Evolutionary conservation across 2,797 vertebrate genomes (phyloP).

Genomic region (Pseudomugil gertrudae): DNA sequence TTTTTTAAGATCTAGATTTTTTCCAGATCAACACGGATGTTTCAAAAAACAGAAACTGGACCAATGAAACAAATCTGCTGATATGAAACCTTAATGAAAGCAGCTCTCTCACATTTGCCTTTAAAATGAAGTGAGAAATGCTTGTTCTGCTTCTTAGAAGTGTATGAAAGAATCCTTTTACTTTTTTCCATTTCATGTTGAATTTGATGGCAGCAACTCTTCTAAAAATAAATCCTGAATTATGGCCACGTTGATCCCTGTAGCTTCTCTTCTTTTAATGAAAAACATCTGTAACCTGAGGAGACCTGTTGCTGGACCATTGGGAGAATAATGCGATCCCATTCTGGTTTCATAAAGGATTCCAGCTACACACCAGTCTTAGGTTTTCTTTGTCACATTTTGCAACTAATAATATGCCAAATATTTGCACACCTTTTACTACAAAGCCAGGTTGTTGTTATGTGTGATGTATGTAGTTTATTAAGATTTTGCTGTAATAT

Average conservation of each 20-base stretch:
- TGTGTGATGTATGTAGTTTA: background rate
- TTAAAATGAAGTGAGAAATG: constrained; percentile 1
- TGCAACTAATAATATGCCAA: background rate
- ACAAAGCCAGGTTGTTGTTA: background rate
- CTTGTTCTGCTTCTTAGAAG: constrained; percentile 4
- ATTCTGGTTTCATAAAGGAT: too few relatives aligned
- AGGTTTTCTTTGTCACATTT: too few relatives aligned
- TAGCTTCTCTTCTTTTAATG: background rate
- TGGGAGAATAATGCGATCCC: background rate
- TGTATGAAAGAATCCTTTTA: background rate
- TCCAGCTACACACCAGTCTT: too few relatives aligned
- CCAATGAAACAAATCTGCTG: background rate
- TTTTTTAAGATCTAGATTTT: too few relatives aligned
- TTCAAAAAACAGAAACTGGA: background rate
- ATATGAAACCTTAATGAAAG: background rate
- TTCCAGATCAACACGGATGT: too few relatives aligned
- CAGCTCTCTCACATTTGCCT: background rate
- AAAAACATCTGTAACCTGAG: background rate
- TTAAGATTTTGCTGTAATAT: background rate
- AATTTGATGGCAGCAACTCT: background rate
- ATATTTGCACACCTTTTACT: background rate
- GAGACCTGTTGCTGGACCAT: background rate
- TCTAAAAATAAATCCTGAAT: background rate
- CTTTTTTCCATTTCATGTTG: background rate
- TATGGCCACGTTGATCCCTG: background rate